These are phyloP conservation scores for Tarsius wallacei DNA, from an alignment of 2,797 vertebrate species.

Conservation along the genomic window DNA sequence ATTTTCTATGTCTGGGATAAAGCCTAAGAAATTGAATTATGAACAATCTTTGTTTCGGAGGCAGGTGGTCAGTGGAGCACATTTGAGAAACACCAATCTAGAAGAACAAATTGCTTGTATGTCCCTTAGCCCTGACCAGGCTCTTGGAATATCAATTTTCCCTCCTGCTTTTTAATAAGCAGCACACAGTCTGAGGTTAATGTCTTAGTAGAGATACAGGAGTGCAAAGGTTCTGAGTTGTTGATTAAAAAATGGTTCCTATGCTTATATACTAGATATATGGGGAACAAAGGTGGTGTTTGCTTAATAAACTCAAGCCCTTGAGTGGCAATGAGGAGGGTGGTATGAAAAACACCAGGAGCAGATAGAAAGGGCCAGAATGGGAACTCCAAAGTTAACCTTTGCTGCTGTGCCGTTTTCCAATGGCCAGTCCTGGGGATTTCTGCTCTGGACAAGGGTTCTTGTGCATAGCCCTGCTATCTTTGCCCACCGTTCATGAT, in stretches of 20 bases:
- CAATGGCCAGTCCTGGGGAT: not conserved
- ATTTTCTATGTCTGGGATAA: not conserved
- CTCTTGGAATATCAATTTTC: conserved; percentile 18
- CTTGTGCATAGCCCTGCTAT: not conserved
- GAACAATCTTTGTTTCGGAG: not conserved
- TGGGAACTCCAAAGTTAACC: not conserved
- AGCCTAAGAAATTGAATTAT: not conserved
- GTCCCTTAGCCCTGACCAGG: not conserved
- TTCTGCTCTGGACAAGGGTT: not conserved
- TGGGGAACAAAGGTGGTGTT: not conserved
- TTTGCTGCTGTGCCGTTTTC: not conserved
- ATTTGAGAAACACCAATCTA: not conserved
- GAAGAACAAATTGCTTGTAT: conserved; percentile 16
- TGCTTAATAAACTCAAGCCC: not conserved
- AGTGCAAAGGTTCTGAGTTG: not conserved
- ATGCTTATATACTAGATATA: not conserved
- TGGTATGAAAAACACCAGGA: not conserved
- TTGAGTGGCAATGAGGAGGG: not conserved
- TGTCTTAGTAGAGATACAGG: not conserved
- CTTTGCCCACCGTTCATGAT: not conserved
- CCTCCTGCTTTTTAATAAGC: conserved; percentile 17
- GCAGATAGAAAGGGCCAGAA: not conserved
- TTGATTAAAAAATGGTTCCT: not conserved
- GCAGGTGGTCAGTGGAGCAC: not conserved
- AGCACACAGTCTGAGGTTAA: not conserved